Evolutionary conservation across 2,888 invertebrate species (phyloP).

Genomic region (Philereme vetulata): DNA sequence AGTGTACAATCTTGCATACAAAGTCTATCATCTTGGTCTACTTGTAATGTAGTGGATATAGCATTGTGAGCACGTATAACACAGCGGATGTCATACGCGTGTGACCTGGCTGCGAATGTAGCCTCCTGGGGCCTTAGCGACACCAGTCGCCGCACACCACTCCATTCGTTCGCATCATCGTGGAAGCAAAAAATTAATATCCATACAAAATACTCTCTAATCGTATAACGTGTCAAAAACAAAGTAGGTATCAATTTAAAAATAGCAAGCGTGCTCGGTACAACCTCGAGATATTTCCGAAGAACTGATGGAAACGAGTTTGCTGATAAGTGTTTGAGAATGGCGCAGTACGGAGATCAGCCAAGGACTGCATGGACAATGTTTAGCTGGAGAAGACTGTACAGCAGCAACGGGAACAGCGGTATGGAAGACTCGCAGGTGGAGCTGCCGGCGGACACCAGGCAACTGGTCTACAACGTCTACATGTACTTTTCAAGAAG

Average conservation of each 20-base stretch:
- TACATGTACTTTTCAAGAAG: constrained; percentile 75
- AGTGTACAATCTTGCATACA: constrained; percentile 56
- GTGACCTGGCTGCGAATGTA: constrained; percentile 71
- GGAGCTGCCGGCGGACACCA: constrained; percentile 74
- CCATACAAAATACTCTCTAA: constrained; percentile 24
- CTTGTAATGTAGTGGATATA: constrained; percentile 51
- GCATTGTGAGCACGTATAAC: constrained; percentile 68
- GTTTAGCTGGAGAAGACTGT: constrained; percentile 79
- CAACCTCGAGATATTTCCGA: constrained; percentile 35
- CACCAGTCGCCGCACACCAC: constrained; percentile 64
- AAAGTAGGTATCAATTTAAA: constrained; percentile 27
- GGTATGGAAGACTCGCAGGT: constrained; percentile 61
- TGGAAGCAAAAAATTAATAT: constrained; percentile 34
- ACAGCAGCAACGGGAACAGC: constrained; percentile 64
- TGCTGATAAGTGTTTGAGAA: constrained; percentile 48
- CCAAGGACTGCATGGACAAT: constrained; percentile 82
- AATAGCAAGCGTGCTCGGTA: constrained; percentile 30
- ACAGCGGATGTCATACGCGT: constrained; percentile 73
- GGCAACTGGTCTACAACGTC: constrained; percentile 77
- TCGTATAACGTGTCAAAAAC: constrained; percentile 27
- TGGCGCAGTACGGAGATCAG: constrained; percentile 80
- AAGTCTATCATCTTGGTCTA: constrained; percentile 56
- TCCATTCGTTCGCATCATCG: constrained; percentile 61
- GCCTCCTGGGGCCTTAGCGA: constrained; percentile 51
- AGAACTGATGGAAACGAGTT: constrained; percentile 33